phyloP scores from a whole-genome alignment of 2,797 vertebrate genomes.

The Girardinus metallicus region DNA sequence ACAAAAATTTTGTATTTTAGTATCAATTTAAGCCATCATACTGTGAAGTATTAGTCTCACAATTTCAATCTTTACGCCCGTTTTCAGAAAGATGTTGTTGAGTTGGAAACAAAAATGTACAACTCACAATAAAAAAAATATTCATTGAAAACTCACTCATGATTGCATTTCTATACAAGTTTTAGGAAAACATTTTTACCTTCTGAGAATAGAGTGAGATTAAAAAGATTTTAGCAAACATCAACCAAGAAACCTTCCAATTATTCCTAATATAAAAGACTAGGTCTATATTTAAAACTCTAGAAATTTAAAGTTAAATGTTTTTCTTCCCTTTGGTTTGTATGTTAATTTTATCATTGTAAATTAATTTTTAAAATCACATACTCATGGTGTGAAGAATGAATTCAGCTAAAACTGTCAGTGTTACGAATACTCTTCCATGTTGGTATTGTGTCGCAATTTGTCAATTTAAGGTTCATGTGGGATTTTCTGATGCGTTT shows the following conservation, averaged over 20 bases:
- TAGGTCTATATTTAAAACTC: neutral
- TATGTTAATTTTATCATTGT: neutral
- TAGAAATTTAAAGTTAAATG: neutral
- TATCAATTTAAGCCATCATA: conserved; percentile 3
- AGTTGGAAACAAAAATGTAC: neutral
- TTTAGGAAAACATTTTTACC: neutral
- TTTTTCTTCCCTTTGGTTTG: neutral
- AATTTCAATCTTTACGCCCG: neutral
- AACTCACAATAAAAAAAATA: neutral
- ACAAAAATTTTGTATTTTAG: neutral
- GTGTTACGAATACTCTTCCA: neutral
- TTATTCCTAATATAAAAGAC: neutral
- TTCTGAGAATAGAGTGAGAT: neutral
- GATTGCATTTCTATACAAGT: neutral
- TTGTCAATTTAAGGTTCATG: neutral
- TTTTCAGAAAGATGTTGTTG: neutral
- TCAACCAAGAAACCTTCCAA: neutral
- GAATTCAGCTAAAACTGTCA: neutral
- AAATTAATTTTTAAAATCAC: neutral
- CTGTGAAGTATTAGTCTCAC: conserved; percentile 31
- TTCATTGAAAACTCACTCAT: neutral
- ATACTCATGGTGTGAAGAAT: neutral
- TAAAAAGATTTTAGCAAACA: neutral
- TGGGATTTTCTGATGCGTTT: neutral
- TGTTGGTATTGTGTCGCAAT: neutral